These are phyloP conservation scores for Hydropotes inermis DNA, from an alignment of 2,113 vertebrate genomes.

Conservation along the genomic window DNA sequence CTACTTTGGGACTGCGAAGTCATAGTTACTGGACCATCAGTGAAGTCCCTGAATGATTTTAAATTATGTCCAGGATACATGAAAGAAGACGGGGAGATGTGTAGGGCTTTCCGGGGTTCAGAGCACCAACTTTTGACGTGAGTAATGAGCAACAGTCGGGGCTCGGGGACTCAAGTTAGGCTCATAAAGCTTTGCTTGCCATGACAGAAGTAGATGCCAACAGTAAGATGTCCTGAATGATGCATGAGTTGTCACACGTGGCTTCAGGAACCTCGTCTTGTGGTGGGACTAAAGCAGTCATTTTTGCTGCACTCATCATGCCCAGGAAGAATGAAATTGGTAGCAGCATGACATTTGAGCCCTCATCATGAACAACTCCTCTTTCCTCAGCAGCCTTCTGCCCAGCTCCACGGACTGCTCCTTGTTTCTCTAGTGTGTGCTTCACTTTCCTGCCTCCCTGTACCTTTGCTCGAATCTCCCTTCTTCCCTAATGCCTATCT, in stretches of 20 bases:
- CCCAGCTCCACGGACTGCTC: background rate
- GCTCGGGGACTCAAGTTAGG: background rate
- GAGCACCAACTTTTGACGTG: background rate
- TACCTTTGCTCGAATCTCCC: background rate
- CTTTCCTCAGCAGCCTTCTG: background rate
- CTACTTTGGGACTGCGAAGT: background rate
- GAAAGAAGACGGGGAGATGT: background rate
- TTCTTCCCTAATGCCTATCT: background rate
- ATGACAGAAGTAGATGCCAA: background rate
- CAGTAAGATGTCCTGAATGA: background rate
- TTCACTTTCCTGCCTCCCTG: background rate
- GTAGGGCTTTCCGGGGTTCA: background rate
- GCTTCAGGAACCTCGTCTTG: background rate
- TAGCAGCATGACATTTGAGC: background rate
- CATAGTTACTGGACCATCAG: background rate
- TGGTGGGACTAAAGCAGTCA: background rate
- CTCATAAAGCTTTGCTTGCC: background rate
- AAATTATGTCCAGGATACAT: background rate
- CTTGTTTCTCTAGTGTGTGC: background rate
- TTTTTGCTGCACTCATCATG: background rate
- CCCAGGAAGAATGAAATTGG: background rate
- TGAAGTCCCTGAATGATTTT: background rate
- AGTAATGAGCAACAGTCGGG: background rate
- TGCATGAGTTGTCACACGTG: background rate
- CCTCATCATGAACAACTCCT: accelerated